A percentile compares a stretch with the other conserved stretches of the same genome.
Evolutionary conservation across 2,888 invertebrate species (phyloP).

Genomic region (Cataglyphis rosenhaueri): DNA sequence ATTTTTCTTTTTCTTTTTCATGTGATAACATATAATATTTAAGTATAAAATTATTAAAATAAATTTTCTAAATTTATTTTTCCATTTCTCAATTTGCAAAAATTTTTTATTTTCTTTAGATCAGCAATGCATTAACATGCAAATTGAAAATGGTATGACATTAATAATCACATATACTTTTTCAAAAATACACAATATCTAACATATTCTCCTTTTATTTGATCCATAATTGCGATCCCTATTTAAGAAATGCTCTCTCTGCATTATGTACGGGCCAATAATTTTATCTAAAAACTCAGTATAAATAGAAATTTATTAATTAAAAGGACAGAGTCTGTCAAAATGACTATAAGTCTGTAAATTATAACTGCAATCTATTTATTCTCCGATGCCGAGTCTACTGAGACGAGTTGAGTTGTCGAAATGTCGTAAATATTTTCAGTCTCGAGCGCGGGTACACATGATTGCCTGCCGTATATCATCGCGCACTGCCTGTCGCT

Average conservation of each 20-base stretch:
- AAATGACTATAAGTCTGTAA: not conserved
- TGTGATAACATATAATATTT: not conserved
- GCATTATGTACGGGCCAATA: not conserved
- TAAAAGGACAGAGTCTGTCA: not conserved
- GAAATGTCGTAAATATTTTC: constrained; percentile 35
- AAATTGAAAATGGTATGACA: not conserved
- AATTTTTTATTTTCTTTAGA: not conserved
- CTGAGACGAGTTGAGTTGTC: not conserved
- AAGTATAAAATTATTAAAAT: not conserved
- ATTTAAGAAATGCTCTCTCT: not conserved
- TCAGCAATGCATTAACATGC: not conserved
- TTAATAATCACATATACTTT: not conserved
- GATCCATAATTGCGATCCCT: not conserved
- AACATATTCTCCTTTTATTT: not conserved
- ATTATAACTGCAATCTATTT: constrained; percentile 25
- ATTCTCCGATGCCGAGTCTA: not conserved
- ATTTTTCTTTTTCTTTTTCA: not conserved
- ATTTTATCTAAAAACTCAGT: not conserved
- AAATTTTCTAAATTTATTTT: not conserved
- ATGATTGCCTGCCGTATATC: constrained; percentile 41
- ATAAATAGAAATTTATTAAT: constrained; percentile 25
- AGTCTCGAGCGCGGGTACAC: constrained; percentile 18
- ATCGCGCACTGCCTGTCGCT: constrained; percentile 28
- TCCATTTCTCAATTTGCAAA: not conserved
- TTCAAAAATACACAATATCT: not conserved